phyloP scores from a whole-genome alignment of 1,140 invertebrate genomes.

The Drosophila erecta region DNA sequence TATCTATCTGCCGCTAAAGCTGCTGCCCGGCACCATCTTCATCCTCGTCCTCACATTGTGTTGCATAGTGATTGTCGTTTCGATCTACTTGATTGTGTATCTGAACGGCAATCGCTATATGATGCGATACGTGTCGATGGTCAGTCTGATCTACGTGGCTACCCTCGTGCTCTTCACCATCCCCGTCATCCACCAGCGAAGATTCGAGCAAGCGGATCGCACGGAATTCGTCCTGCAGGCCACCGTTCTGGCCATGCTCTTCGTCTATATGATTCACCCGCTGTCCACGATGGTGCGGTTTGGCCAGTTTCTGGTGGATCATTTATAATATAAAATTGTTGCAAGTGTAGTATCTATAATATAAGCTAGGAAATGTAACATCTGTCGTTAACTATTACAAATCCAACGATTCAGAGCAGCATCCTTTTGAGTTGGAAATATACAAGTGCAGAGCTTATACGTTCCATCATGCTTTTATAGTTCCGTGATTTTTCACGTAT shows the following conservation, averaged over 20 bases:
- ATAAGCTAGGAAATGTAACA: no score
- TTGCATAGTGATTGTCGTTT: constrained; percentile 1
- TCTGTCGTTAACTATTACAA: no score
- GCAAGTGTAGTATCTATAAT: no score
- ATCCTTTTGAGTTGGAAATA: no score
- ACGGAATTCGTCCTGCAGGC: constrained; percentile 28
- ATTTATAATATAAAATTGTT: not conserved
- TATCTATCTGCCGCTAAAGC: constrained; percentile 27
- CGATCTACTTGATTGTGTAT: constrained; percentile 8
- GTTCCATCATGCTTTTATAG: not conserved
- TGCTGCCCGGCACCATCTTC: constrained; percentile 16
- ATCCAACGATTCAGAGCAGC: no score
- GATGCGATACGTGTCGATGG: not conserved
- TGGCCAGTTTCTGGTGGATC: not conserved
- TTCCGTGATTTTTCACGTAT: not conserved
- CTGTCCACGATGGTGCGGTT: not conserved
- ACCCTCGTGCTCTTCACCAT: constrained; percentile 22
- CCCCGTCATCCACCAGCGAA: constrained; percentile 44
- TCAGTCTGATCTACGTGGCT: constrained; percentile 7
- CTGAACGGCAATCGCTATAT: not conserved
- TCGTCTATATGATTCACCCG: constrained; percentile 26
- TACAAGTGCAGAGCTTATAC: no score
- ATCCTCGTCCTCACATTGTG: constrained; percentile 6
- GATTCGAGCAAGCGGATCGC: not conserved
- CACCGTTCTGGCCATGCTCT: constrained; percentile 31